A percentile compares a stretch with the other conserved stretches of the same genome.
Evolutionary conservation across 2,888 invertebrate genomes (phyloP).

Genomic region (Osedax fenrisi): DNA sequence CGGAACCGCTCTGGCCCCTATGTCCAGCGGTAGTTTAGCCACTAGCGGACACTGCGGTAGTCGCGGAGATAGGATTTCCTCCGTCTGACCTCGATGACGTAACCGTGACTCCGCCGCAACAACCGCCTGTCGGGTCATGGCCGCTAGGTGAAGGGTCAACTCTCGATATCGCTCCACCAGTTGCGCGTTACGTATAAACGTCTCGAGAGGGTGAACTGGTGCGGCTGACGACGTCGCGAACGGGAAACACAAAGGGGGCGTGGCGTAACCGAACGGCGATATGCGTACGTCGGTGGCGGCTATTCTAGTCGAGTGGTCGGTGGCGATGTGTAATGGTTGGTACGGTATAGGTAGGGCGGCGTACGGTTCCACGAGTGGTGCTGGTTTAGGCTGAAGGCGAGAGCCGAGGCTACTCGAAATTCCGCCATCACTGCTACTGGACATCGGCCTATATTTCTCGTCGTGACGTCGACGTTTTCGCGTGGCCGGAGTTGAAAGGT

Average conservation of each 20-base stretch:
- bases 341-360: not conserved
- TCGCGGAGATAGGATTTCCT: not conserved
- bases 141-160: not conserved
- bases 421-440: no score
- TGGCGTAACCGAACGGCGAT: conserved; percentile 10
- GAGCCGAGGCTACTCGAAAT: no score
- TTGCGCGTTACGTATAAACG: not conserved
- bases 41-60: not conserved
- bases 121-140: not conserved
- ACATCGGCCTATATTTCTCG: not conserved
- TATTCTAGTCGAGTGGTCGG: not conserved
- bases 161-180: not conserved
- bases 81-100: not conserved
- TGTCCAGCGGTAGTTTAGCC: no score
- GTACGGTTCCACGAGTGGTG: not conserved
- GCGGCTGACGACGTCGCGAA: not conserved
- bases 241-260: not conserved
- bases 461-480: not conserved
- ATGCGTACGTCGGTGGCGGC: not conserved
- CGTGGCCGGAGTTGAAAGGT: not conserved
- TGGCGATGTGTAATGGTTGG: not conserved
- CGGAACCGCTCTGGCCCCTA: not conserved
- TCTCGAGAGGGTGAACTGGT: not conserved
- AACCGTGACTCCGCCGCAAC: no score
- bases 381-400: not conserved